Base-by-base conservation (phyloP, 1,140 invertebrate genomes). In the Eufriesea mexicana region DNA sequence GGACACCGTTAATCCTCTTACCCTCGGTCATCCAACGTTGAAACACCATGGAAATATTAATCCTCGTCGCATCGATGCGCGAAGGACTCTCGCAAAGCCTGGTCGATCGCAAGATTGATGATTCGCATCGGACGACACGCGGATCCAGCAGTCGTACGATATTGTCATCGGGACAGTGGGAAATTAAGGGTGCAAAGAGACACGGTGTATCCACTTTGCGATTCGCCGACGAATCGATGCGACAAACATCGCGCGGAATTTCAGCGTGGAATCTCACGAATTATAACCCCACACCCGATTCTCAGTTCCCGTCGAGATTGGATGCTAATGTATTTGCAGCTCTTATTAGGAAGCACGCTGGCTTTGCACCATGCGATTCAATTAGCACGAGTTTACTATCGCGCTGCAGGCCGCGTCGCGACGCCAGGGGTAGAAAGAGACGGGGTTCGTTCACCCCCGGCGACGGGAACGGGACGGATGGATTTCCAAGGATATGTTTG, bases 281-380 rank as follows among this genome's bases (percentile, higher is more conserved):
- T 88, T 87, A 84, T 85, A 80, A 86, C 54, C 64, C 59, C 57
- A 9, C 0, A 18, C 12, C 35, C 16, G 5, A n/a, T 16, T 35
- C 45, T 23, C 9, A 54, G 71, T 72, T 73, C 68, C 66, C 62
- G 64, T 79, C 59, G 71, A 79, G 87, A 83, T 79, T 84, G 83
- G 85, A 87, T 86, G 89, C 81, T 87, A 86, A 91, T 87, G 85
- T 88, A 84, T 89, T 90, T 87, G 90, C 70, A 84, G 67, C 84
- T 84, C 84, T 90, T 89, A 88, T 91, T 84, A 90, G 86, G 74
- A 80, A 83, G 20, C n/a, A 28, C 20, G 18, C 54, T 18, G 67
- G 67, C 25, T 70, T 28, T 49, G n/a, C 77, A 47, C 28, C 75
- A 49, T 49, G 62, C 84, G 84, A 90, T 91, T 89, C 87, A 91